Evolutionary conservation across 2,113 vertebrate species (phyloP).

Genomic region (Ginglymostoma cirratum): DNA sequence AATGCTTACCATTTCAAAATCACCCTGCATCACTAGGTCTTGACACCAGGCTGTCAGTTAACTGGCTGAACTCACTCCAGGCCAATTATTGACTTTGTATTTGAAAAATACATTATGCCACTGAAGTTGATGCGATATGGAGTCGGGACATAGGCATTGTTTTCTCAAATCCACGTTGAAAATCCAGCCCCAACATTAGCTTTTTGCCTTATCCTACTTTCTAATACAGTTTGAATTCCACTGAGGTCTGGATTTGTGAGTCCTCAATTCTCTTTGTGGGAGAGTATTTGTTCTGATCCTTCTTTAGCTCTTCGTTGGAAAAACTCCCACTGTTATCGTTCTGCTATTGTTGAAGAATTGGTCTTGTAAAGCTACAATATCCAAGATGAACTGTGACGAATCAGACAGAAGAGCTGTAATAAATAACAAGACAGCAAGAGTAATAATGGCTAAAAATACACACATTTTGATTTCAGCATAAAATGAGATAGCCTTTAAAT

Average conservation of each 20-base stretch:
- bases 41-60: background rate
- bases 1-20: background rate
- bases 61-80: background rate
- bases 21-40: background rate
- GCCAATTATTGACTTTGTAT: background rate
- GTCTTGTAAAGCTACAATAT: background rate
- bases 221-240: too few species aligned
- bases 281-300: background rate
- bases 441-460: background rate
- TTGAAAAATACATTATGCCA: background rate
- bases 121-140: background rate
- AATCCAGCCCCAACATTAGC: background rate
- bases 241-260: background rate
- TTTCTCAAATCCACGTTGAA: background rate
- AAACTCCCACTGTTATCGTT: background rate
- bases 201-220: background rate
- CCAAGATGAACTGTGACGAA: background rate
- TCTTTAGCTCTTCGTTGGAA: background rate
- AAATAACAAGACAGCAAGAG: background rate
- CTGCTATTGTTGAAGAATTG: too few species aligned
- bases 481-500: background rate
- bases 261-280: background rate
- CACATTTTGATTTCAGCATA: background rate
- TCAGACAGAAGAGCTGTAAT: background rate
- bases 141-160: background rate